Evolutionary conservation across 1,140 invertebrate species (phyloP).

Genomic region (Hycleus cichorii): DNA sequence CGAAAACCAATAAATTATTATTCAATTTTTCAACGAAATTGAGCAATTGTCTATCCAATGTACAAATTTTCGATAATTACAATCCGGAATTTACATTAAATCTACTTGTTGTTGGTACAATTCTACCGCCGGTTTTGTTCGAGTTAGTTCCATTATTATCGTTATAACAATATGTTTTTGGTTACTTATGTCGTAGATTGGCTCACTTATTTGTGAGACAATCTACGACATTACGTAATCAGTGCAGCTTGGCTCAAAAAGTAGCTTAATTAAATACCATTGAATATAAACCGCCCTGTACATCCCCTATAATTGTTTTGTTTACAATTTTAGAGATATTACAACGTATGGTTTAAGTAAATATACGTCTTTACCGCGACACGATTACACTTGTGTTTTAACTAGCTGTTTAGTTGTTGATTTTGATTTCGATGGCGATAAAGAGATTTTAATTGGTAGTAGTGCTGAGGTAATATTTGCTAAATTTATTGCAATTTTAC

Average conservation of each 20-base stretch:
- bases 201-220: too few relatives aligned
- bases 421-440: constrained; percentile 63
- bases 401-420: constrained; percentile 57
- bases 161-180: too few relatives aligned
- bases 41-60: constrained; percentile 51
- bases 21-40: constrained; percentile 48
- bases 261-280: too few relatives aligned
- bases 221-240: too few relatives aligned
- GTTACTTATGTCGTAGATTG: too few relatives aligned
- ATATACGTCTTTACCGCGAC: constrained; percentile 45
- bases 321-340: constrained; percentile 48
- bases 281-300: too few relatives aligned
- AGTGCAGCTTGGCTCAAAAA: too few relatives aligned
- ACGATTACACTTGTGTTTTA: constrained; percentile 50
- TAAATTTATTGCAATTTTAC: background rate
- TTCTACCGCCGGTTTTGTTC: constrained; percentile 53
- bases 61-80: constrained; percentile 43
- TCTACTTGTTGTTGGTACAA: constrained; percentile 52
- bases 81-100: constrained; percentile 39
- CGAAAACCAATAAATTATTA: constrained; percentile 43
- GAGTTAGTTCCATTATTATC: constrained; percentile 40
- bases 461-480: constrained; percentile 49
- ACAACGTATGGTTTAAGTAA: constrained; percentile 49
- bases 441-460: constrained; percentile 66
- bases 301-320: background rate